Evolutionary conservation across 2,113 vertebrate genomes (phyloP).

Genomic region (Melanostigma gelatinosum): DNA sequence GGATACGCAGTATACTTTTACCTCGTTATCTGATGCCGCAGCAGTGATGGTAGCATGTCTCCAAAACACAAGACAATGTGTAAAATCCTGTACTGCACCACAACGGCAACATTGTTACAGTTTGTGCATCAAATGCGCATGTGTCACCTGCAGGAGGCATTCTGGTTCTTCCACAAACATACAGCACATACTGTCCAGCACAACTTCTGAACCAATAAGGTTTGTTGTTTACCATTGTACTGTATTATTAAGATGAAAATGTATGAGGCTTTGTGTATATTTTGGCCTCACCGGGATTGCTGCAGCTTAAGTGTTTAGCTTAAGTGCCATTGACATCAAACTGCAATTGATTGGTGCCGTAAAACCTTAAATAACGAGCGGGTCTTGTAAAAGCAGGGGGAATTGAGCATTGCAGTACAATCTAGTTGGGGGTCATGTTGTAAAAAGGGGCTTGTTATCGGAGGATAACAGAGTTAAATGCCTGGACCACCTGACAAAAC

Average conservation of each 20-base stretch:
- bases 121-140: background rate
- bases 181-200: background rate
- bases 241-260: slow-evolving; percentile 32
- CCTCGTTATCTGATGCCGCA: background rate
- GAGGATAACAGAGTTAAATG: slow-evolving; percentile 41
- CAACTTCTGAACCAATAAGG: slow-evolving; percentile 1
- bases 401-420: background rate
- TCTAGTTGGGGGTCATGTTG: slow-evolving; percentile 27
- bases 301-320: slow-evolving; percentile 24
- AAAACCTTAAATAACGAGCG: slow-evolving; percentile 20
- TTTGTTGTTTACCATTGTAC: slow-evolving; percentile 10
- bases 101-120: background rate
- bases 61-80: background rate
- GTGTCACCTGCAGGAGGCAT: background rate
- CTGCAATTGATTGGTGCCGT: background rate
- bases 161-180: background rate
- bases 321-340: slow-evolving; percentile 34
- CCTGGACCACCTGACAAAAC: slow-evolving; percentile 27
- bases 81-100: background rate
- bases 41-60: background rate
- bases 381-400: background rate
- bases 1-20: too few species aligned
- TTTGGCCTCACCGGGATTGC: slow-evolving; percentile 5
- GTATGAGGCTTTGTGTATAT: slow-evolving; percentile 17
- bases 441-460: slow-evolving; percentile 33